Evolutionary conservation across 2,888 invertebrate genomes (phyloP).

Genomic region (Cephus pygmeus): DNA sequence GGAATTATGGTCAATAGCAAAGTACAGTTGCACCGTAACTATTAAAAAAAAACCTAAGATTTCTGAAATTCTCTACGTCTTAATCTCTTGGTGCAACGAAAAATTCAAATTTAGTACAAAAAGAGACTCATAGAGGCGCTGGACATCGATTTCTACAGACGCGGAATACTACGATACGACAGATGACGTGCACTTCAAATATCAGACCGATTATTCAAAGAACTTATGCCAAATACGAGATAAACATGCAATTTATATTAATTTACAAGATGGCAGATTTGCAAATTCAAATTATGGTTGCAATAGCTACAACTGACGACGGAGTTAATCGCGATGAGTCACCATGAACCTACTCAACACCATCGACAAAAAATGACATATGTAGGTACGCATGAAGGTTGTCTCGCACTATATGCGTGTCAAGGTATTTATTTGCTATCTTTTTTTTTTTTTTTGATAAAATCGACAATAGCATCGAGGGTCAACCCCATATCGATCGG

Average conservation of each 20-base stretch:
- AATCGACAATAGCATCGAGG: background rate
- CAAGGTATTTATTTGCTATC: background rate
- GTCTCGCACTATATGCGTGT: background rate
- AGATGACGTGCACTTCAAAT: background rate
- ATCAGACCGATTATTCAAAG: background rate
- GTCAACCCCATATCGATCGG: background rate
- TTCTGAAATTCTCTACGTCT: background rate
- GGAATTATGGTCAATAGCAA: background rate
- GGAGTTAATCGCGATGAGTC: background rate
- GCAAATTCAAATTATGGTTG: background rate
- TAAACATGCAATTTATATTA: background rate
- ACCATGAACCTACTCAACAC: background rate
- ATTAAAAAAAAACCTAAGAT: background rate
- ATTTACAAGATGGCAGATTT: background rate
- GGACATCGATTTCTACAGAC: background rate
- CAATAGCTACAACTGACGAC: background rate
- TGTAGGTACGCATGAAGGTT: background rate
- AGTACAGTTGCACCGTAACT: background rate
- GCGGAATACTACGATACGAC: background rate
- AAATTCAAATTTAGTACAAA: background rate
- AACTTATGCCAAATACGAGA: background rate
- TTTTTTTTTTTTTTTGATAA: background rate
- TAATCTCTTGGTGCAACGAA: background rate
- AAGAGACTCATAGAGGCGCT: background rate
- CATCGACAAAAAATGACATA: background rate